Evolutionary conservation across 1,140 invertebrate species (phyloP), one percentile per base, ranked within the genome.

Genomic region (Brachystomella parvula): DNA sequence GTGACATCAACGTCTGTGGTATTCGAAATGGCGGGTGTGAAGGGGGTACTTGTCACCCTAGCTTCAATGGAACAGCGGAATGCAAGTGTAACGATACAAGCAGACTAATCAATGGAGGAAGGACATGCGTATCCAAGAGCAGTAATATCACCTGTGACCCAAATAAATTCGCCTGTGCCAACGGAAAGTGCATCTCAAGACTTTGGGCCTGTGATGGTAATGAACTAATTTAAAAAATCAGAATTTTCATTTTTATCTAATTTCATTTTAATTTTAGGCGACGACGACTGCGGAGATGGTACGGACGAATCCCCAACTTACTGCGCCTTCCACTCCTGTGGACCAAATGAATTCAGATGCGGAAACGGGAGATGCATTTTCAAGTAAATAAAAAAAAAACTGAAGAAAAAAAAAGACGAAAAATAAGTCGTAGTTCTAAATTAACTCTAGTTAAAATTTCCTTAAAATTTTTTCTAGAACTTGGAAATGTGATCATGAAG

Each of bases 181-280:
- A 96, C 77, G 93, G 92, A 6, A 89, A 94, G 74, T 99, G 96
- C 75, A 95, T 98, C 64, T 92, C 90, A 0, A n/a, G 92, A 58
- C 89, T 96, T 83, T 98, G 94, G 91, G 89, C 93, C 2, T 99
- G 96, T 77, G 95, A 98, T 77, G 90, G 90, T 0, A 94, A 97
- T 70, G 89, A 94, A 71, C 63, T 31, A 29, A 33, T 31, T 3
- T 12, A 3, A 35, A 29, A 3, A n/a, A n/a, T n/a, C n/a, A 9
- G 39, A 44, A 44, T 44, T 44, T 56, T 56, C 24, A 59, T 59
- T 29, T 59, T 28, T 21, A 15, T 53, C 24, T 61, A 24, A 61
- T 61, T 3, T 33, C n/a, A 35, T 19, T 33, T 35, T 9, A 61
- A 61, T 61, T 53, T 53, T 61, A 63, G 47, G 39, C 53, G 47